Percentiles rank a stretch among this genome's conserved stretches.
These are phyloP conservation scores for Sphinx pinastri DNA, from an alignment of 2,888 invertebrate species.

Conservation along the genomic window DNA sequence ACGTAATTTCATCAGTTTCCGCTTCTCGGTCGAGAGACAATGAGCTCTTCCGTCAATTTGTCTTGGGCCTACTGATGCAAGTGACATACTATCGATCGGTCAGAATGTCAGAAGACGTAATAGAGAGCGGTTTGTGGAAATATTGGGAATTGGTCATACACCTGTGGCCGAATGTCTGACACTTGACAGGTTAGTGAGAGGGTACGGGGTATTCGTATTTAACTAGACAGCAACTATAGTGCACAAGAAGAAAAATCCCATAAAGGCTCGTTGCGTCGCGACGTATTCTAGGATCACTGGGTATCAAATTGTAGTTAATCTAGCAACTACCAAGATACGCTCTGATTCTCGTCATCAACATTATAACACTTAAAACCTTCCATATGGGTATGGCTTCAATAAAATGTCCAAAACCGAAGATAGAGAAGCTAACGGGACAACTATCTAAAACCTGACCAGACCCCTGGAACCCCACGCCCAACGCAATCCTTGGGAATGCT, in stretches of 20 bases:
- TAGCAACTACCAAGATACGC: too few species aligned
- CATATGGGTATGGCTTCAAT: not conserved
- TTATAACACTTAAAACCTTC: too few species aligned
- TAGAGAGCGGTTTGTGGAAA: not conserved
- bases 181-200: too few species aligned
- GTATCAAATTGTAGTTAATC: too few species aligned
- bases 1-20: constrained; percentile 14
- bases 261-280: too few species aligned
- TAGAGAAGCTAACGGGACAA: not conserved
- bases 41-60: constrained; percentile 16
- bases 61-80: constrained; percentile 7
- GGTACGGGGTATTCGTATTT: too few species aligned
- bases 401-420: not conserved
- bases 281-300: too few species aligned
- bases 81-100: constrained; percentile 1
- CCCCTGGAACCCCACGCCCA: constrained; percentile 2
- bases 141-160: too few species aligned
- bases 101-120: constrained; percentile 21
- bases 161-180: too few species aligned
- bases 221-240: too few species aligned
- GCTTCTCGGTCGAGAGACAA: constrained; percentile 17
- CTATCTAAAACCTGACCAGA: not conserved
- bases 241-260: too few species aligned
- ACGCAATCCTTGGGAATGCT: constrained; percentile 14
- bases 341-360: too few species aligned